Evolutionary conservation across 2,797 vertebrate species (phyloP).

Genomic region (Alauda arvensis): DNA sequence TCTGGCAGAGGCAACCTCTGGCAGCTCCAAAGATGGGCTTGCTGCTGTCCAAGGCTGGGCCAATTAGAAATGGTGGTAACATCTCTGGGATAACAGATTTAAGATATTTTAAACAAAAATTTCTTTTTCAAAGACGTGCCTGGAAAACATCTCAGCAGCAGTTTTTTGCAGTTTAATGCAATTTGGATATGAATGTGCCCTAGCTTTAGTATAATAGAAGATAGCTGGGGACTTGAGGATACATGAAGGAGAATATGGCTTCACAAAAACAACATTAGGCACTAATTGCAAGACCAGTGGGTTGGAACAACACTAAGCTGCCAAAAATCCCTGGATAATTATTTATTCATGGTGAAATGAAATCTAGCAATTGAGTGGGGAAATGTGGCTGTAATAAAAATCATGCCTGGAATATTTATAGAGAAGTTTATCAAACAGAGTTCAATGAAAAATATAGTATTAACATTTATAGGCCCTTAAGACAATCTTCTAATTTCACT

Average conservation of each 20-base stretch:
- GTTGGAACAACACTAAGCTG: slow-evolving; percentile 59
- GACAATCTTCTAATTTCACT: not conserved
- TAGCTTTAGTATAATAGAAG: not conserved
- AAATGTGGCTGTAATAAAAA: slow-evolving; percentile 1
- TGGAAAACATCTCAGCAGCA: not conserved
- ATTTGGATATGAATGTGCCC: slow-evolving; percentile 9
- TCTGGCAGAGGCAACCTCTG: not conserved
- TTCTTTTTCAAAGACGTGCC: not conserved
- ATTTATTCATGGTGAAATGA: slow-evolving; percentile 21
- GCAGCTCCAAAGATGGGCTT: not conserved
- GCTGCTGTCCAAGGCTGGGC: not conserved
- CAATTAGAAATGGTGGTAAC: not conserved
- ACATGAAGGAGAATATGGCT: slow-evolving; percentile 43
- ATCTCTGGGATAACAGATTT: not conserved
- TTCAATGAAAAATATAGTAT: not conserved
- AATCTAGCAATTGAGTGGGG: not conserved
- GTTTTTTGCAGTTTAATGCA: not conserved
- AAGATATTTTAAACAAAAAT: not conserved
- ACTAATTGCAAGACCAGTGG: slow-evolving; percentile 52
- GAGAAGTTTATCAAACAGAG: not conserved
- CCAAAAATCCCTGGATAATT: slow-evolving; percentile 55
- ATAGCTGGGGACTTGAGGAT: slow-evolving; percentile 29
- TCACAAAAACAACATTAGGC: slow-evolving; percentile 60
- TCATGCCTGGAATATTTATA: slow-evolving; percentile 24
- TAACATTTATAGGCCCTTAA: not conserved